Evolutionary conservation across 64 coral and sea anemone species (phyloP).

Genomic region (Stichodactyla helianthus): DNA sequence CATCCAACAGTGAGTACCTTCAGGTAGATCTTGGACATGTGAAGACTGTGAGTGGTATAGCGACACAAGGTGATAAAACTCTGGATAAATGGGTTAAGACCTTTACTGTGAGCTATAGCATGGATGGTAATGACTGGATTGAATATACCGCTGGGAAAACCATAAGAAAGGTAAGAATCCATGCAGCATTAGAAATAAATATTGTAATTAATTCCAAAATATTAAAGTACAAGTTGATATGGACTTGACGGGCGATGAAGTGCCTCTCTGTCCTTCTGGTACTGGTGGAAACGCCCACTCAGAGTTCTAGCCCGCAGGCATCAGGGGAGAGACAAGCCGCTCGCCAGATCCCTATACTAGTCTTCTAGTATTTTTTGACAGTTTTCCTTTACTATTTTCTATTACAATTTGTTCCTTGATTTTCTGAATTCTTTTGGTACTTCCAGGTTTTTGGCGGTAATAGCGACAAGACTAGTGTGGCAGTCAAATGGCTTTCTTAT

Average conservation of each 20-base stretch:
- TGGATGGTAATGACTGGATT: not conserved
- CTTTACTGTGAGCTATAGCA: conserved; percentile 26
- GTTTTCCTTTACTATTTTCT: too few species aligned
- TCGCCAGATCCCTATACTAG: too few species aligned
- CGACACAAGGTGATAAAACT: conserved; percentile 46
- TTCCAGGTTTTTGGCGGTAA: not conserved
- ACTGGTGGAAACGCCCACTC: too few species aligned
- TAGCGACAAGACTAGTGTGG: not conserved
- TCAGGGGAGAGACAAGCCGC: too few species aligned
- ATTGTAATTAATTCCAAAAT: too few species aligned
- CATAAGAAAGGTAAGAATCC: not conserved
- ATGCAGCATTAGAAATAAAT: too few species aligned
- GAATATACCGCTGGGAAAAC: not conserved
- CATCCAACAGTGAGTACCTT: conserved; percentile 21
- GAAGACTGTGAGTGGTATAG: conserved; percentile 38
- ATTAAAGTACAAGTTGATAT: too few species aligned
- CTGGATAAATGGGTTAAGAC: conserved; percentile 39
- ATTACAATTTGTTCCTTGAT: not conserved
- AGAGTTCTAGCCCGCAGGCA: too few species aligned
- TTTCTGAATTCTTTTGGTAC: not conserved
- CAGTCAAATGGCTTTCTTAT: conserved; percentile 12
- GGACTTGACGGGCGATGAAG: too few species aligned
- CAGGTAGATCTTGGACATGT: conserved; percentile 22
- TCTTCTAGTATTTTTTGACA: too few species aligned
- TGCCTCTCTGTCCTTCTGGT: too few species aligned